Conservation (phyloP, 2,888 invertebrate species). For the Dimorphilus gyrociliatus region DNA sequence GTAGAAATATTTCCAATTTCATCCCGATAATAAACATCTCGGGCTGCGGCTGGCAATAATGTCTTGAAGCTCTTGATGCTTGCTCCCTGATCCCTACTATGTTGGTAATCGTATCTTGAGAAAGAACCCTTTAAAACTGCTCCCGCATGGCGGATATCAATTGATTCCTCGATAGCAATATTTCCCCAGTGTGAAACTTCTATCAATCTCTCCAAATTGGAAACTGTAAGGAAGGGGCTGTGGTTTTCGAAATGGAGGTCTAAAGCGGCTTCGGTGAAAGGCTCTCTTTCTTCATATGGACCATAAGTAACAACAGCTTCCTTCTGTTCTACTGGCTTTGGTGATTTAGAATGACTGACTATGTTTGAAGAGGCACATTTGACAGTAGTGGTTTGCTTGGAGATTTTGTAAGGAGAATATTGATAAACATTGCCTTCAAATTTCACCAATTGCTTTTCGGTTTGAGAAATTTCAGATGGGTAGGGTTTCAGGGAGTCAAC, state of each 20-base stretch:
- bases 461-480: constrained; percentile 73
- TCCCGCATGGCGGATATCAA: constrained; percentile 79
- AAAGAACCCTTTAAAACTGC: constrained; percentile 82
- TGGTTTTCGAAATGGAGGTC: constrained; percentile 86
- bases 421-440: constrained; percentile 68
- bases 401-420: constrained; percentile 64
- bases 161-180: constrained; percentile 84
- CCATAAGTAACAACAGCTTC: constrained; percentile 74
- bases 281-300: constrained; percentile 58
- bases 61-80: constrained; percentile 78
- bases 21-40: constrained; percentile 90
- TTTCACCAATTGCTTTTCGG: constrained; percentile 78
- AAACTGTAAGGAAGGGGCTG: constrained; percentile 84
- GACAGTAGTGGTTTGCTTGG: constrained; percentile 64
- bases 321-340: constrained; percentile 40
- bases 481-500: constrained; percentile 62
- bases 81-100: constrained; percentile 68
- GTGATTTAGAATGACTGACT: constrained; percentile 40
- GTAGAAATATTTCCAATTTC: constrained; percentile 97
- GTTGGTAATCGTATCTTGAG: constrained; percentile 90
- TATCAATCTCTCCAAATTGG: constrained; percentile 62
- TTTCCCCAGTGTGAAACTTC: constrained; percentile 99
- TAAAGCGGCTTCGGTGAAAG: constrained; percentile 48
- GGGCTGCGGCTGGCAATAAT: constrained; percentile 59
- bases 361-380: constrained; percentile 58